Base-by-base conservation (phyloP, 2,113 vertebrate species). In the Hymenochirus boettgeri region DNA sequence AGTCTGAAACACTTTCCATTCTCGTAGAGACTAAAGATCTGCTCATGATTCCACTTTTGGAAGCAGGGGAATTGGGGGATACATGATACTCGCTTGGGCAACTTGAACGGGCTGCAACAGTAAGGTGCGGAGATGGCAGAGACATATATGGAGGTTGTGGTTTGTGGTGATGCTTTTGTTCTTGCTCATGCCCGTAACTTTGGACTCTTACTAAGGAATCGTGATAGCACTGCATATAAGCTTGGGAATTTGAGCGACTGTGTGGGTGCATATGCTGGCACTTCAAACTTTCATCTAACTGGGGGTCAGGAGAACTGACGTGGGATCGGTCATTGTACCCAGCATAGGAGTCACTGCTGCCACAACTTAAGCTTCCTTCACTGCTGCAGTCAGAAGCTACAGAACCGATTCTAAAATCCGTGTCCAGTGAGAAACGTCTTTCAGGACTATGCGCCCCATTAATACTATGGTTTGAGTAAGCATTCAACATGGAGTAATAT, bases 311-410 rank as follows among this genome's bases (percentile, higher is more conserved):
- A 0, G 91, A 96, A 2, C 85, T 92, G 46, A 90, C 79, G 13
- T 94, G 94, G 1, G 88, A 83, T 12, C 89, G 82, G 51, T 98
- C 93, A 0, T 79, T 89, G 77, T 88, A 90, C 3, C 89, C 88
- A 42, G 80, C 69, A 0, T 92, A 96, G 0, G 92, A 97, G 62
- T 98, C 95, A 1, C 91, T 93, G 66, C 94, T 95, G 24, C 92
- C 83, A 11, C 92, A 94, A 70, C 95, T 98, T 72, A 86, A 37
- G 29, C 93, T 93, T 74, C 96, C 92, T 72, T 98, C 96, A 0
- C 95, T 97, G 81, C 94, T 93, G 74, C 95, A 97, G 56, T 99
- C 96, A 0, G 96, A 98, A 13, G 92, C 89, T 0, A 93, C 87
- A 0, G 93, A 94, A 71, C 88, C 90, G 1, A 91, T 84, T 18